Evolutionary conservation across 1,140 invertebrate genomes (phyloP).

Genomic region (Hyles vespertilio): DNA sequence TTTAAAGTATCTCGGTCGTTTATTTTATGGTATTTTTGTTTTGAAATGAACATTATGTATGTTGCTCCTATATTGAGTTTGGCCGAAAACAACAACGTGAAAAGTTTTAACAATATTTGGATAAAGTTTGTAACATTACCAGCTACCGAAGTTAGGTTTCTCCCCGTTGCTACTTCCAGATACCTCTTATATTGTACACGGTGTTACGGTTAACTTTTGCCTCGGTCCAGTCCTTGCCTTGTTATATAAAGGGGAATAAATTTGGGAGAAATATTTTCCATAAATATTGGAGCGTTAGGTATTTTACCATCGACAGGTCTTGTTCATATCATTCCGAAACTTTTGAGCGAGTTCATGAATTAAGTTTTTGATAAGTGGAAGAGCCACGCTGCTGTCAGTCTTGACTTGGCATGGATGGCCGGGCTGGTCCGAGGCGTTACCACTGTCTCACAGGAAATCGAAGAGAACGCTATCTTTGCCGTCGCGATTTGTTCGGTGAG

Average conservation of each 20-base stretch:
- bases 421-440: too few relatives aligned
- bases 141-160: conserved; percentile 26
- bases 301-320: neutral
- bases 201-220: conserved; percentile 32
- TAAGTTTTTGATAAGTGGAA: too few relatives aligned
- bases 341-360: too few relatives aligned
- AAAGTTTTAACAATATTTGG: conserved; percentile 52
- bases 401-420: too few relatives aligned
- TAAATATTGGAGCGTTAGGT: neutral
- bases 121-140: conserved; percentile 35
- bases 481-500: too few relatives aligned
- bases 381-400: too few relatives aligned
- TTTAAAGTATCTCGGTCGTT: too few relatives aligned
- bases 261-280: conserved; percentile 3
- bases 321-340: too few relatives aligned
- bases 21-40: conserved; percentile 8
- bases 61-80: conserved; percentile 31
- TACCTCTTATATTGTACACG: conserved; percentile 29
- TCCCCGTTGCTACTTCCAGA: conserved; percentile 9
- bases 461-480: too few relatives aligned
- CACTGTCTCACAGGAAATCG: too few relatives aligned
- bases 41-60: conserved; percentile 21
- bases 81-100: conserved; percentile 30
- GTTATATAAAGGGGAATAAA: conserved; percentile 2
- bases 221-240: conserved; percentile 11